Evolutionary conservation across 2,888 invertebrate species (phyloP).

Genomic region (Parnassius orleans): DNA sequence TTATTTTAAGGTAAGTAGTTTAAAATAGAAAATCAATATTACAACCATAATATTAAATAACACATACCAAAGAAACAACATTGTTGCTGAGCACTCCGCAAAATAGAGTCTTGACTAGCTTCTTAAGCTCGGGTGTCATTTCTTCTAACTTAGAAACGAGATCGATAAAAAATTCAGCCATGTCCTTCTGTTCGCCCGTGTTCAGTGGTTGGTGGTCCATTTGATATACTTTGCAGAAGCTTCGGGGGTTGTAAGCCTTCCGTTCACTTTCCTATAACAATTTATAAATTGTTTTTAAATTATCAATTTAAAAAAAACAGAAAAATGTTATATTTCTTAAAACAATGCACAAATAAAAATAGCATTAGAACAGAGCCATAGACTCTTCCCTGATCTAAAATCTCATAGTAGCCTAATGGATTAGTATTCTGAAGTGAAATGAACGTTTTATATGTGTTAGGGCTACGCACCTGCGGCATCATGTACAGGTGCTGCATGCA

Average conservation of each 20-base stretch:
- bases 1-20: background rate
- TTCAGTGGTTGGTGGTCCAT: slow-evolving; percentile 98
- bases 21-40: no score
- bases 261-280: slow-evolving; percentile 90
- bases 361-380: no score
- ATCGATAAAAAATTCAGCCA: slow-evolving; percentile 99
- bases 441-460: slow-evolving; percentile 46
- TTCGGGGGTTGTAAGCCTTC: slow-evolving; percentile 96
- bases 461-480: slow-evolving; percentile 91
- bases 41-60: background rate
- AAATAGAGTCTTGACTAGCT: slow-evolving; percentile 93
- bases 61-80: slow-evolving; percentile 92
- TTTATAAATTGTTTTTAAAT: slow-evolving; percentile 24
- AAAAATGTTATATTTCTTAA: background rate
- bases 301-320: background rate
- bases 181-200: slow-evolving; percentile 98
- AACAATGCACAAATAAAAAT: background rate
- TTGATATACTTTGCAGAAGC: slow-evolving; percentile 97
- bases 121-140: slow-evolving; percentile 95
- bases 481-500: slow-evolving; percentile 98
- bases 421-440: no score
- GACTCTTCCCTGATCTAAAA: no score
- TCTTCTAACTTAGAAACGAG: slow-evolving; percentile 97
- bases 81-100: slow-evolving; percentile 97
- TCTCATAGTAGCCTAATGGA: no score